Percentiles rank a stretch among this genome's conserved stretches.
Evolutionary conservation across 1,140 invertebrate genomes (phyloP).

Genomic region (Zaprionus kolodkinae): DNA sequence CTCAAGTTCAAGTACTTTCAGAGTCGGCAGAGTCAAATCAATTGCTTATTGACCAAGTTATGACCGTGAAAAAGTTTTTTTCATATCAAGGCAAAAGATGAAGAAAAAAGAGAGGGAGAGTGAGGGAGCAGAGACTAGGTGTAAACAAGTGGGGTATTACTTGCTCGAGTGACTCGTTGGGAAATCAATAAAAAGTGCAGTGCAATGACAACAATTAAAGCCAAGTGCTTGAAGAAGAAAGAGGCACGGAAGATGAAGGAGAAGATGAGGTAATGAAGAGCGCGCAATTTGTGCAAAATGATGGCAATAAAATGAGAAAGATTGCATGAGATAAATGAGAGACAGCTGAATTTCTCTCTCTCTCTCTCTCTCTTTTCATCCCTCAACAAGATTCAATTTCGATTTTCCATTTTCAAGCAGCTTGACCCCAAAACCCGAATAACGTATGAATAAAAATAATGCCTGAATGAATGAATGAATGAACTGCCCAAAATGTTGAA

Average conservation of each 20-base stretch:
- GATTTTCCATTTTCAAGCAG: slow-evolving; percentile 8
- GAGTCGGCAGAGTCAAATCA: neutral
- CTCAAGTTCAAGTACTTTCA: slow-evolving; percentile 15
- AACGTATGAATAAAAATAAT: slow-evolving; percentile 7
- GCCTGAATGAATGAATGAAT: slow-evolving; percentile 13
- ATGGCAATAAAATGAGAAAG: slow-evolving; percentile 66
- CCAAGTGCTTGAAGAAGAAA: slow-evolving; percentile 38
- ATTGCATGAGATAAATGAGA: slow-evolving; percentile 21
- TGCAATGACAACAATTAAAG: slow-evolving; percentile 45
- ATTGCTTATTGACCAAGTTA: slow-evolving; percentile 31
- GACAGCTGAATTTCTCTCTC: slow-evolving; percentile 26
- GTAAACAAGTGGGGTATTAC: neutral
- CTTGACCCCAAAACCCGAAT: slow-evolving; percentile 29
- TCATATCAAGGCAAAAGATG: neutral
- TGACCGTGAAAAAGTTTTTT: slow-evolving; percentile 31
- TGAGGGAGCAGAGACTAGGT: neutral
- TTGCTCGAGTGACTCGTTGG: slow-evolving; percentile 21
- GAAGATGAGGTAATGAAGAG: slow-evolving; percentile 29
- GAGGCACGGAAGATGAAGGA: neutral
- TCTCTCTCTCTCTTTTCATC: neutral
- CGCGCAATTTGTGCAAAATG: slow-evolving; percentile 74
- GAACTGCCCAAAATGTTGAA: slow-evolving; percentile 21
- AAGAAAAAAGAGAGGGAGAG: neutral
- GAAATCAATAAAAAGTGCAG: slow-evolving; percentile 65
- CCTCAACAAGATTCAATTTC: neutral